Conservation (phyloP, 2,888 invertebrate genomes). For the Caenorhabditis sp. region DNA sequence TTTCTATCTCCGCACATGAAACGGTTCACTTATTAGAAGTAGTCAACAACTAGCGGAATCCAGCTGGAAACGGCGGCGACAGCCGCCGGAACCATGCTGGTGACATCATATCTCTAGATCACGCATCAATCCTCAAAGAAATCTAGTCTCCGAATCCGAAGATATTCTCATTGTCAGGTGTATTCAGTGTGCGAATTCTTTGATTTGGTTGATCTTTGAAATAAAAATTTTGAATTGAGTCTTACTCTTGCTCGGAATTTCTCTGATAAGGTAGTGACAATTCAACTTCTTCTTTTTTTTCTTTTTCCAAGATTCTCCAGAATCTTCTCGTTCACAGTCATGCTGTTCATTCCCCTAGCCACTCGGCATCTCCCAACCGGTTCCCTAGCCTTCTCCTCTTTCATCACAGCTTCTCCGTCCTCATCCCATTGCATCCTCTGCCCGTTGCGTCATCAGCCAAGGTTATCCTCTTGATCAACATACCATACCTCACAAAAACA, state of each 20-base stretch:
- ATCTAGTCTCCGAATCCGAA: neutral
- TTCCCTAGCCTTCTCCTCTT: neutral
- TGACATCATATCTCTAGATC: neutral
- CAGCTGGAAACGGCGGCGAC: no score
- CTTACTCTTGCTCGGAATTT: no score
- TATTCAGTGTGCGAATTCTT: neutral
- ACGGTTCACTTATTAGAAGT: no score
- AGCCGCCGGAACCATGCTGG: no score
- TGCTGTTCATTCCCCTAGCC: neutral
- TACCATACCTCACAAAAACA: conserved; percentile 19
- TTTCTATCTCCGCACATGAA: no score
- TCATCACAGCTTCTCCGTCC: neutral
- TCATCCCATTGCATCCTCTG: neutral
- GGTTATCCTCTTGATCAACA: conserved; percentile 20
- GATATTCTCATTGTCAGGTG: no score
- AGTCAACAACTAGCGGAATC: no score
- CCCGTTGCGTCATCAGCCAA: neutral
- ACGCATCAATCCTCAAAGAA: neutral
- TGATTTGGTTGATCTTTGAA: neutral
- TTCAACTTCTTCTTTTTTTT: no score
- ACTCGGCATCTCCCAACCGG: neutral
- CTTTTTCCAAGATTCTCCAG: no score
- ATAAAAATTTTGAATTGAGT: neutral
- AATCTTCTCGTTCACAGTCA: neutral
- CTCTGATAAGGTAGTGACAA: no score